Evolutionary conservation across 2,888 invertebrate species (phyloP), one percentile per base, ranked within the genome.

Genomic region (Caenorhabditis sp.): DNA sequence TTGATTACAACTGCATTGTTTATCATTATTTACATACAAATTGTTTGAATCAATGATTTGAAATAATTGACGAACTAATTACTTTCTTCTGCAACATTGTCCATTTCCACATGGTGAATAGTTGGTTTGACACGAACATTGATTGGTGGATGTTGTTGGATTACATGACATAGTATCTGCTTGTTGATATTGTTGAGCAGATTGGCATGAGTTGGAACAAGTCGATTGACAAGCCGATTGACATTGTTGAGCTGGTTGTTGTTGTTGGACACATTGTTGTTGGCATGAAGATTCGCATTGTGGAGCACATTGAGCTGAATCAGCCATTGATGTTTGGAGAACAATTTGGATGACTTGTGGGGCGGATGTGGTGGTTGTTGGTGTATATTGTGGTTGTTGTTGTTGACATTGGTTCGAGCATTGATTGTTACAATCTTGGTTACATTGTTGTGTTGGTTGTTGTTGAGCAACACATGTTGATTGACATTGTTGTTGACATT

Each of bases 1-100:
- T 43, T 43, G 43, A 17, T 43, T 43, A 43, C 43, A 17, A 43
- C 14, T 43, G 12, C 12, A 43, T 12, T 17, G 43, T 43, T 43
- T 5, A 43, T 43, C 43, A 43, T 43, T 43, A 43, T 43, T 43
- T 43, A 43, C 43, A 43, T 17, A 43, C 43, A 43, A 43, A 43
- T 17, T 43, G 43, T 17, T 43, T 43, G 43, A 43, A 43, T 43
- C 17, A 14, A 17, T 43, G 8, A 17, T 8, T 36, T 36, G 5
- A 5, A 8, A 10, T 36, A 8, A 10, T 36, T 36, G 5, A 17
- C 17, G 26, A 31, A 31, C 10, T 23, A 36, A 68, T 64, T 71
- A 79, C 72, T 79, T 79, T 67, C 79, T 69, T 43, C 70, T 57
- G 66, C 79, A 79, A 71, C 79, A 79, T 67, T 79, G 79, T 70